Base-by-base conservation (phyloP, 37 sponge, comb jelly and placozoan species). In the Mnemiopsis leidyi region DNA sequence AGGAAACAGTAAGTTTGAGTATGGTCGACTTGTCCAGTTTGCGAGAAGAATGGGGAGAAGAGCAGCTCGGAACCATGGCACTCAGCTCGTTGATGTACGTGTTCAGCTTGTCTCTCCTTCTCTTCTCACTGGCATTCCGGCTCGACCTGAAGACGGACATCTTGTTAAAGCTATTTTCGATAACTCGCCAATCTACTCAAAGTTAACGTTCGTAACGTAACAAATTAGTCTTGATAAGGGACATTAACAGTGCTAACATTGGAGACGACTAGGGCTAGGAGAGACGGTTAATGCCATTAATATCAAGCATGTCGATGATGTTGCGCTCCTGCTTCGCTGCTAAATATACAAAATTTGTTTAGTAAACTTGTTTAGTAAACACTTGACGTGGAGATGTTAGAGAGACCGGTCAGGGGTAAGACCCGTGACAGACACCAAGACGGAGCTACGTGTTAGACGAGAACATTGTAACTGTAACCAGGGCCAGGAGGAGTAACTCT, bases 71-170 rank as follows among this genome's bases (percentile, higher is more conserved):
- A 1, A 85, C 90, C 90, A 85, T 85, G 67, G 90, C 90, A 85
- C 90, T 85, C 90, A 85, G 30, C 90, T 85, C 90, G 30, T 85
- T 85, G 61, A 85, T 85, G 61, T 85, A 85, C 90, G 90, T 85
- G 90, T 85, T 85, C 61, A 85, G 61, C 90, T 85, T 85, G 90
- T 85, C 90, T 1, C 90, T 34, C 23, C 90, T 26, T 20, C 90
- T 40, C 67, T 85, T 85, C 90, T 85, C 90, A 26, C 90, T 85
- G n/a, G 90, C 90, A 30, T 85, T 85, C 31, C 90, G 48, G n/a
- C 90, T 85, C 24, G 90, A 85, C 90, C 90, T 85, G 90, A 28
- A 71, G 20, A n/a, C n/a, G 20, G 68, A n/a, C n/a, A n/a, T n/a
- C n/a, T n/a, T n/a, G n/a, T 48, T 48, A 48, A 18, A 13, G 61